Percentiles rank a stretch among this genome's conserved stretches.
phyloP scores from a whole-genome alignment of 2,797 vertebrate species.

The Sphenodon punctatus region DNA sequence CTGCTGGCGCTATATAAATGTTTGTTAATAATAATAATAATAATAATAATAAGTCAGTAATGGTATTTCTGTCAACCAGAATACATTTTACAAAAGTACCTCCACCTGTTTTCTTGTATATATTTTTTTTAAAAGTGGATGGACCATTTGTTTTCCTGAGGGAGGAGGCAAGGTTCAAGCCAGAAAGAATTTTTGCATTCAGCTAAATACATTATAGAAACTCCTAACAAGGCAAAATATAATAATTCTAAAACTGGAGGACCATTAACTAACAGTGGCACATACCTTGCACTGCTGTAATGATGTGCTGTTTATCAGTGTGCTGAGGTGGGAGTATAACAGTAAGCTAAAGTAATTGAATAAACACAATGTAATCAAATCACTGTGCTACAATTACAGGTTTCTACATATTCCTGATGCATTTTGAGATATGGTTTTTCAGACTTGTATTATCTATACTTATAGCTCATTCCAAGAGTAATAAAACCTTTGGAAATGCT shows the following conservation, averaged over 20 bases:
- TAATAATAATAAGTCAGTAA: too few relatives aligned
- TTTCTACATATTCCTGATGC: constrained; percentile 23
- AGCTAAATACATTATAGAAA: neutral
- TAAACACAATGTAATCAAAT: constrained; percentile 52
- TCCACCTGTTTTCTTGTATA: too few relatives aligned
- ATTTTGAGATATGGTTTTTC: constrained; percentile 16
- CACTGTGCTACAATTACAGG: constrained; percentile 16
- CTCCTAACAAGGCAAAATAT: constrained; percentile 1
- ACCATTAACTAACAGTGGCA: constrained; percentile 13
- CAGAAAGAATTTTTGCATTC: neutral
- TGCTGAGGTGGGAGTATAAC: constrained; percentile 22
- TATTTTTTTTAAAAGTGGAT: too few relatives aligned
- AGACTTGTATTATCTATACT: neutral
- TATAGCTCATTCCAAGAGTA: neutral
- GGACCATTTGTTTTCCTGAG: too few relatives aligned
- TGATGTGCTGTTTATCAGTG: neutral
- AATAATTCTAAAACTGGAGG: constrained; percentile 16
- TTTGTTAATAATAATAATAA: too few relatives aligned
- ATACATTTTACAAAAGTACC: too few relatives aligned
- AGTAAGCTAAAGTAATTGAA: constrained; percentile 43
- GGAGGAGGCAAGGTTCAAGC: too few relatives aligned
- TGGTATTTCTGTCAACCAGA: too few relatives aligned
- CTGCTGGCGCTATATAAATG: too few relatives aligned
- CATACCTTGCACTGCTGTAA: constrained; percentile 7
- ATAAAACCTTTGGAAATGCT: constrained; percentile 2